These are phyloP conservation scores for Chalcis sispes DNA, from an alignment of 2,888 invertebrate genomes.

Conservation along the genomic window DNA sequence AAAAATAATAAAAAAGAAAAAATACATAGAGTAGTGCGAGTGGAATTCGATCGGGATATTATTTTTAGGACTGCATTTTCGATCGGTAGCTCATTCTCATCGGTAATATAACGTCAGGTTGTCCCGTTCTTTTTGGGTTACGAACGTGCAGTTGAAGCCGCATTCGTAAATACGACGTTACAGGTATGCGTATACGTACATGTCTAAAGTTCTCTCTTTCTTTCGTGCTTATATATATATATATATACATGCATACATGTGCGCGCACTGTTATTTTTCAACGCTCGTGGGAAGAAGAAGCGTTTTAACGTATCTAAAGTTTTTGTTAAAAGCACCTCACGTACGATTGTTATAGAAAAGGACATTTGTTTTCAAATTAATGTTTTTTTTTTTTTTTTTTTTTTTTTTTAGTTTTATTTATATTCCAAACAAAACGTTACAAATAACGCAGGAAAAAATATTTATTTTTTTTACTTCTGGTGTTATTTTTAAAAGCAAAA, in stretches of 20 bases:
- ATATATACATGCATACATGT: no score
- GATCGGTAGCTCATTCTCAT: background rate
- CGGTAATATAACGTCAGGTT: slow-evolving; percentile 21
- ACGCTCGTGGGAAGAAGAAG: slow-evolving; percentile 18
- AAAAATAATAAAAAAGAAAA: no score
- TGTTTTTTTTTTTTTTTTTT: background rate
- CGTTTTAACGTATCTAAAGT: slow-evolving; percentile 8
- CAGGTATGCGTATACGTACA: slow-evolving; percentile 5
- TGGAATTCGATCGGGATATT: no score
- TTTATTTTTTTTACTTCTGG: background rate
- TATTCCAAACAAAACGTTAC: background rate
- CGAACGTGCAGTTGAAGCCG: slow-evolving; percentile 17
- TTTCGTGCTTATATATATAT: no score
- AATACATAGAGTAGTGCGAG: no score
- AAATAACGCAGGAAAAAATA: no score
- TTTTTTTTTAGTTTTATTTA: background rate
- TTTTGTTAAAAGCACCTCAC: slow-evolving; percentile 33
- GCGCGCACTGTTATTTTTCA: slow-evolving; percentile 31
- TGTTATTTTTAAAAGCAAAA: background rate
- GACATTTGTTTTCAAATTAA: background rate
- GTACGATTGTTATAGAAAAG: no score
- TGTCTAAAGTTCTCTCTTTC: no score
- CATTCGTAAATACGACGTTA: background rate
- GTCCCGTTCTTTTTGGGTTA: slow-evolving; percentile 28
- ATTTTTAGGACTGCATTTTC: background rate